These are phyloP conservation scores for Diabrotica virgifera DNA, from an alignment of 1,140 invertebrate species.

Conservation along the genomic window DNA sequence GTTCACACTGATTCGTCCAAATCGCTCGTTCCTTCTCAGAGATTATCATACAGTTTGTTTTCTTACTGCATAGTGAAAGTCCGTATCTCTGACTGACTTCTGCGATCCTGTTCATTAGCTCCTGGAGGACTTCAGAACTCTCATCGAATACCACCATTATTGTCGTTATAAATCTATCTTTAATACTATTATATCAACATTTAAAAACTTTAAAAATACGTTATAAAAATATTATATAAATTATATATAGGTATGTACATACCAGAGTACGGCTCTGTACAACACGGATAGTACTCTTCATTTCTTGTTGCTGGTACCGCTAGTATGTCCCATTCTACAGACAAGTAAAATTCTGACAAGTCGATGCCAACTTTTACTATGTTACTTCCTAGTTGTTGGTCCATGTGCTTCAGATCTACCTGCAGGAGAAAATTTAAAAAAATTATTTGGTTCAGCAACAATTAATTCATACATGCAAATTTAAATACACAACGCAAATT, in stretches of 20 bases:
- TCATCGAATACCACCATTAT: too few species aligned
- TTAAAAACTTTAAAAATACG: neutral
- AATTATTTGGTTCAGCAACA: too few species aligned
- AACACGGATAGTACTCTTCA: conserved; percentile 90
- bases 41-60: too few species aligned
- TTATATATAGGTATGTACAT: conserved; percentile 24
- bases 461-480: too few species aligned
- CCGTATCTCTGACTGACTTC: too few species aligned
- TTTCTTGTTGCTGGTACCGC: conserved; percentile 83
- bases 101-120: too few species aligned
- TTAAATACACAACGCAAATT: too few species aligned
- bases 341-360: conserved; percentile 86
- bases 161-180: neutral
- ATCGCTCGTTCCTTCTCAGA: too few species aligned
- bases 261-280: conserved; percentile 79
- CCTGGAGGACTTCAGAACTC: too few species aligned
- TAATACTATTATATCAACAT: neutral
- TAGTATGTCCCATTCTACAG: conserved; percentile 94
- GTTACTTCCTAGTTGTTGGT: conserved; percentile 71
- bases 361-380: conserved; percentile 81
- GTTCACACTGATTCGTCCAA: too few species aligned
- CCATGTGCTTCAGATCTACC: conserved; percentile 85
- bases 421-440: conserved; percentile 40
- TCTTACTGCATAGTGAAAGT: too few species aligned
- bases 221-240: neutral